phyloP scores from a whole-genome alignment of 1,140 invertebrate species.

The Matsumurasca onukii region DNA sequence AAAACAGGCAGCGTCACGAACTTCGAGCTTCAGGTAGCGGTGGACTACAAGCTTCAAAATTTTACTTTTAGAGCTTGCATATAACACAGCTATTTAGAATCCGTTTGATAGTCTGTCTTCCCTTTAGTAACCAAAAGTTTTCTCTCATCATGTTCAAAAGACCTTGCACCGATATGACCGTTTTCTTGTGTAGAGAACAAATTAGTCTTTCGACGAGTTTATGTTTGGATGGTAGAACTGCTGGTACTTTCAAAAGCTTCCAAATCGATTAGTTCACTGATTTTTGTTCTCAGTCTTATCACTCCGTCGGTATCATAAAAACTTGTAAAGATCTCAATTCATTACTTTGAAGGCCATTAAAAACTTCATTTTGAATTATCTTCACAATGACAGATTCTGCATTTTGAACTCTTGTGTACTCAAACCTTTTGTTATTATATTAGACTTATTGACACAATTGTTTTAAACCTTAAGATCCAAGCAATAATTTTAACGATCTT shows the following conservation, averaged over 20 bases:
- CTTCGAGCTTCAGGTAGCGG: slow-evolving; percentile 33
- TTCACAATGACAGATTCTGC: not conserved
- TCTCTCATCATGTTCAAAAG: not conserved
- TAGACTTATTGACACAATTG: not conserved
- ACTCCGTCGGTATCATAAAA: slow-evolving; percentile 21
- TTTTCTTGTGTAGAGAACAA: not conserved
- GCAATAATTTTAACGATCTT: not conserved
- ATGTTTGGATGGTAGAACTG: slow-evolving; percentile 17
- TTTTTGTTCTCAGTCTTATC: slow-evolving; percentile 14
- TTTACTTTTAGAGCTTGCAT: slow-evolving; percentile 6
- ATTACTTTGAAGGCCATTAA: not conserved
- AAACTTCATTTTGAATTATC: not conserved
- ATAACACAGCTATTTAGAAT: slow-evolving; percentile 1
- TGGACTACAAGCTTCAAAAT: not conserved
- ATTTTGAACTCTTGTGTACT: not conserved
- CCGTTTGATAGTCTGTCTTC: slow-evolving; percentile 12
- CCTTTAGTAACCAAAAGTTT: not conserved
- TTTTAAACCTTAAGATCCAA: slow-evolving; percentile 2
- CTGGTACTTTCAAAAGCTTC: slow-evolving; percentile 9
- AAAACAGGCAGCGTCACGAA: slow-evolving; percentile 41
- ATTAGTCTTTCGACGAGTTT: not conserved
- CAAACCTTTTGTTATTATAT: not conserved
- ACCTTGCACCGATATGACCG: not conserved
- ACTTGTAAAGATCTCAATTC: not conserved
- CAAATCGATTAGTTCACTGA: not conserved